Base-by-base conservation (phyloP, 2,888 invertebrate species). In the Lochmaea crataegi region DNA sequence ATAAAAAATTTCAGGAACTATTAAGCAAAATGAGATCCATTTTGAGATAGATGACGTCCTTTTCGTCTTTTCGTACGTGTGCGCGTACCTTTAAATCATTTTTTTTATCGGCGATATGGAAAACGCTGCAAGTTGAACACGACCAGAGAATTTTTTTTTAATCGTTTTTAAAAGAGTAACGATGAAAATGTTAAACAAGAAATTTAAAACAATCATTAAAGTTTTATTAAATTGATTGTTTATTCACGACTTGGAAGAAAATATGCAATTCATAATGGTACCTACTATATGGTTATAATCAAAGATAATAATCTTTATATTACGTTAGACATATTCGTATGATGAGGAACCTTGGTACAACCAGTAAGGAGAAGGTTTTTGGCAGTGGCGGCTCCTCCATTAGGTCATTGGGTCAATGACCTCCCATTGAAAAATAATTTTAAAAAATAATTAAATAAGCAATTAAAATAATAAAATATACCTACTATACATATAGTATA, bases 221-320 rank as follows among this genome's bases (percentile, higher is more conserved):
- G 18, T 22, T 56, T 56, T 9, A 66, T n/a, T 38, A 14, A 65
- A 65, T 65, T n/a, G 65, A 53, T 56, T 41, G 65, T 38, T 2
- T 2, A 51, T 65, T 56, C 66, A 56, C 56, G 56, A 45, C 26
- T 32, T 26, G 18, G 14, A 48, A 14, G 14, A 66, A n/a, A 41
- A 65, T 65, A 41, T 53, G 22, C 51, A 66, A 56, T 56, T 56
- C 22, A 56, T 22, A 18, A 4, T 22, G 5, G 56, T 32, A 32
- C 26, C 26, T 56, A 56, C 56, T 56, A 56, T 12, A 56, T 56
- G 56, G n/a, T 56, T 56, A 4, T 56, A 10, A 56, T 56, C 18
- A 56, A 18, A 56, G 7, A 56, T 56, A 18, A 56, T 18, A 56
- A 56, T 56, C 18, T 48, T 48, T 48, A 14, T n/a, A 48, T 48